A percentile compares a stretch with the other conserved stretches of the same genome.
Evolutionary conservation across 2,888 invertebrate genomes (phyloP).

Genomic region (Melinopterus prodromus): DNA sequence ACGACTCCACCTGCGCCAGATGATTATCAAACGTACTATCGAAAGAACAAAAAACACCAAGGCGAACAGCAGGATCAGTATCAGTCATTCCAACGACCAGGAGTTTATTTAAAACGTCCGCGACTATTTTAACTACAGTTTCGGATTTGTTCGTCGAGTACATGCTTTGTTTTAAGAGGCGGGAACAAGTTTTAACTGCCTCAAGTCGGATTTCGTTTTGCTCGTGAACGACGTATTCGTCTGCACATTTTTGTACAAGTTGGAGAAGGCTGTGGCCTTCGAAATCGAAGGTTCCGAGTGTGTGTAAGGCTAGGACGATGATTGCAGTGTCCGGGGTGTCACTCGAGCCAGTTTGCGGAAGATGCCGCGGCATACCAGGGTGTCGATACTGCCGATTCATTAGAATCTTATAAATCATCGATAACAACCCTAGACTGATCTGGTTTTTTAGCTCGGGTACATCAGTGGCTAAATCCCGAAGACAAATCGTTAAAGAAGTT

Average conservation of each 20-base stretch:
- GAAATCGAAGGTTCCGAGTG: constrained; percentile 86
- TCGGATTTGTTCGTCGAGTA: constrained; percentile 74
- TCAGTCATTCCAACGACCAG: constrained; percentile 95
- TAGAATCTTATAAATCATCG: constrained; percentile 89
- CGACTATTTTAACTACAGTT: constrained; percentile 87
- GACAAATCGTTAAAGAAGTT: constrained; percentile 87
- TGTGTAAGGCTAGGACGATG: constrained; percentile 90
- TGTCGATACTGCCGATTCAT: constrained; percentile 88
- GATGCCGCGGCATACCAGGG: constrained; percentile 75
- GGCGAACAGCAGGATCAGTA: constrained; percentile 92
- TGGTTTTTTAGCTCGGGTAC: constrained; percentile 87
- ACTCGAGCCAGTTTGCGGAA: constrained; percentile 60
- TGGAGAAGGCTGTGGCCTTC: constrained; percentile 91
- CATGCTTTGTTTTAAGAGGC: constrained; percentile 85
- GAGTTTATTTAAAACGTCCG: constrained; percentile 90
- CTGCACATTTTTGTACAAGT: constrained; percentile 92
- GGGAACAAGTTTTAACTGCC: constrained; percentile 93
- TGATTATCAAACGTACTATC: constrained; percentile 93
- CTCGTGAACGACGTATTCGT: constrained; percentile 89
- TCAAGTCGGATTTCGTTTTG: constrained; percentile 92
- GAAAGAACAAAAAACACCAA: constrained; percentile 90
- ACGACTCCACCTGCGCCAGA: constrained; percentile 94
- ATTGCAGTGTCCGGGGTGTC: constrained; percentile 79
- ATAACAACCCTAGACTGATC: constrained; percentile 91
- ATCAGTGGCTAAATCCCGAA: constrained; percentile 88